Evolutionary conservation across 2,113 vertebrate genomes (phyloP).

Genomic region (Muntiacus muntjak): DNA sequence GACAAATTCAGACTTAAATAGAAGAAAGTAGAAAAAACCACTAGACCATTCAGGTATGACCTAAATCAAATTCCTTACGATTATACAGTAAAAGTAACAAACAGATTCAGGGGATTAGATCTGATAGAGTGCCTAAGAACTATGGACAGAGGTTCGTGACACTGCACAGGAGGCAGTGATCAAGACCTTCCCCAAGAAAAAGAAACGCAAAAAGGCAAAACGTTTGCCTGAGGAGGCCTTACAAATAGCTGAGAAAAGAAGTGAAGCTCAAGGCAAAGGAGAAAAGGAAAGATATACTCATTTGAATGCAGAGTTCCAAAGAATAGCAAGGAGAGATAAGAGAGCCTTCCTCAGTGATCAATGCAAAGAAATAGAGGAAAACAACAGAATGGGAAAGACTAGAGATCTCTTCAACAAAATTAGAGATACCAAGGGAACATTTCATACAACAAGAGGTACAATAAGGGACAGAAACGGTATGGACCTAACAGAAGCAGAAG

Average conservation of each 20-base stretch:
- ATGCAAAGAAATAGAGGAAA: not conserved
- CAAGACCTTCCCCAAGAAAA: not conserved
- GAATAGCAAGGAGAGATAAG: not conserved
- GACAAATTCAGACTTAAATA: not conserved
- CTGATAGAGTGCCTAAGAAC: not conserved
- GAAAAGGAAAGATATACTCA: not conserved
- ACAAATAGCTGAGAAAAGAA: not conserved
- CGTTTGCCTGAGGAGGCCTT: not conserved
- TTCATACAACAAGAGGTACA: not conserved
- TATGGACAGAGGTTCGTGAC: not conserved
- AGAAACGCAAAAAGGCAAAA: not conserved
- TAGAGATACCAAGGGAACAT: not conserved
- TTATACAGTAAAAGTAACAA: not conserved
- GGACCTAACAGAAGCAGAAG: not conserved
- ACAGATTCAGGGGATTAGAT: not conserved
- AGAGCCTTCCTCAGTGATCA: not conserved
- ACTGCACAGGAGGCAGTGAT: not conserved
- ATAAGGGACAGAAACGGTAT: not conserved
- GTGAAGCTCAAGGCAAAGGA: not conserved
- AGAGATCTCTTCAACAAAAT: not conserved
- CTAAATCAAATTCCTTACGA: not conserved
- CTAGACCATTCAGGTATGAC: not conserved
- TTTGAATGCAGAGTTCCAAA: not conserved
- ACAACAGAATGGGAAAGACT: not conserved
- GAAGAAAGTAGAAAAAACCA: not conserved